phyloP scores from a whole-genome alignment of 1,140 invertebrate species.

The Drosophila orena region DNA sequence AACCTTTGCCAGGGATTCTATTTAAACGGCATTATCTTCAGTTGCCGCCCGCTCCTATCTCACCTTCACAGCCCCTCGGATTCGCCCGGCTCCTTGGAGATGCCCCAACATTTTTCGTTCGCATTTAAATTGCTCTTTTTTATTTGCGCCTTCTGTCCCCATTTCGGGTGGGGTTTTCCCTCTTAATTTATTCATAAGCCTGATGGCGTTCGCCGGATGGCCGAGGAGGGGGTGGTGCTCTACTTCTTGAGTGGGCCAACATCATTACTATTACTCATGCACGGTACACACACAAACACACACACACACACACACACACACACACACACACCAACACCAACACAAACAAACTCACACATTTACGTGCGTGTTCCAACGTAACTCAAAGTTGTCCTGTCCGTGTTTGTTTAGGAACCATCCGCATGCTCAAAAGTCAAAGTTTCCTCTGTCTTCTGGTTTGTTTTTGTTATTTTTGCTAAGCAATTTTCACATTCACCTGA shows the following conservation, averaged over 20 bases:
- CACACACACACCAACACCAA: conserved; percentile 19
- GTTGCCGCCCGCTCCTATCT: conserved; percentile 64
- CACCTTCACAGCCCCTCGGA: conserved; percentile 8
- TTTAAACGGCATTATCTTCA: conserved; percentile 79
- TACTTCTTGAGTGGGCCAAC: conserved; percentile 75
- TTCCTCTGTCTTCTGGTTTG: conserved; percentile 33
- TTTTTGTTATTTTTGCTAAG: conserved; percentile 39
- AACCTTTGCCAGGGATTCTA: conserved; percentile 64
- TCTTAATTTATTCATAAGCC: conserved; percentile 83
- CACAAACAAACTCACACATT: conserved; percentile 33
- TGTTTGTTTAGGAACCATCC: conserved; percentile 74
- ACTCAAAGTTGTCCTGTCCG: conserved; percentile 63
- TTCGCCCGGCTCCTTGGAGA: conserved; percentile 18
- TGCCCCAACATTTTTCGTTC: conserved; percentile 36
- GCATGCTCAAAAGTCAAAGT: conserved; percentile 46
- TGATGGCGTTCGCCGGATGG: conserved; percentile 50
- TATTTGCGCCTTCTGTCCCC: conserved; percentile 66
- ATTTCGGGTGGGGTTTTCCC: conserved; percentile 35
- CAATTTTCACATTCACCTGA: conserved; percentile 53
- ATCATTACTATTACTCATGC: conserved; percentile 82
- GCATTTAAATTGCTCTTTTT: conserved; percentile 75
- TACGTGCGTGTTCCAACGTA: conserved; percentile 74
- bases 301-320: conserved; percentile 20
- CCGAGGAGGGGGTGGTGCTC: conserved; percentile 7
- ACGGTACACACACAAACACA: conserved; percentile 13